Evolutionary conservation across 1,140 invertebrate genomes (phyloP), one percentile per base, ranked within the genome.

Genomic region (Microplitis mediator): DNA sequence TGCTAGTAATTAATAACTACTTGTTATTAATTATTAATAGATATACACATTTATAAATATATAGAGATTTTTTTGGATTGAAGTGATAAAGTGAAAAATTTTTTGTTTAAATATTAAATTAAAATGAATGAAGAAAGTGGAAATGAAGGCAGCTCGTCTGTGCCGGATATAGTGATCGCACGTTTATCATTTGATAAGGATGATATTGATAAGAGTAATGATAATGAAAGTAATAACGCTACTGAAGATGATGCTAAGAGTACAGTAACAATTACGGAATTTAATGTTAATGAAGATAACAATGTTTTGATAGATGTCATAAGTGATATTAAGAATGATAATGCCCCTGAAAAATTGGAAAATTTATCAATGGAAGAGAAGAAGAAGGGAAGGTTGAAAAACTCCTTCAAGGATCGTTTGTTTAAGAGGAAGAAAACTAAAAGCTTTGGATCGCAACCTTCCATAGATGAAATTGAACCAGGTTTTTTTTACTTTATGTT

Each of bases 131-230:
- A 81, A 64, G 74, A 75, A 8, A 79, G 76, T 67, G 73, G 73
- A 23, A 84, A 82, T 72, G 79, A 80, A 67, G 76, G 74, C 51
- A 85, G 82, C 77, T 84, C 81, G n/a, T n/a, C n/a, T n/a, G n/a
- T n/a, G 56, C 76, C 80, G 61, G 80, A 86, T 50, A 81, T 80
- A 23, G 73, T 81, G 71, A 79, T 84, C 71, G 81, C 76, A 11
- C 79, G 76, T 2, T 84, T 79, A 51, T 84, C 79, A 60, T 76
- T 80, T 71, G 81, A 16, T 58, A 23, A 58, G 23, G n/a, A 85
- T 63, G 82, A 82, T 16, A 80, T 83, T 31, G 74, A 71, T 67
- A 79, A 79, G 52, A 69, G 62, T 50, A 31, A 13, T 23, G 51
- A 61, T 13, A 36, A 11, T 32, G 11, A 67, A 73, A 77, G 75